Conservation (phyloP, 1,140 invertebrate species). For the Cydia fagiglandana region DNA sequence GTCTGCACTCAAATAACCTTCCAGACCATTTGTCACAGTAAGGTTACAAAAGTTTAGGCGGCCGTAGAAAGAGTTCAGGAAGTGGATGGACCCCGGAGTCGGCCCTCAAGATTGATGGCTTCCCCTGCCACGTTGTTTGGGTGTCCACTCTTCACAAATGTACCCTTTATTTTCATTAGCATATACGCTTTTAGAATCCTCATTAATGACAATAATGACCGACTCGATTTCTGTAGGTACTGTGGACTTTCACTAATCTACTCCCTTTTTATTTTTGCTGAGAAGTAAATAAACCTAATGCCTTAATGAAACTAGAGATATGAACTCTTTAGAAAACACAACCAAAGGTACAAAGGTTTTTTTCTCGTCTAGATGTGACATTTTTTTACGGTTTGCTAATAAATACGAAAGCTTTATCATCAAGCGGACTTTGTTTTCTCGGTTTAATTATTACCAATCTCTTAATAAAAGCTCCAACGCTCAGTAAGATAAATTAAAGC, state of each 20-base stretch:
- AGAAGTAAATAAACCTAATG: slow-evolving; percentile 31
- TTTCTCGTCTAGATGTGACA: neutral
- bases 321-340: too few species aligned
- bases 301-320: neutral
- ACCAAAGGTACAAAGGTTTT: slow-evolving; percentile 31
- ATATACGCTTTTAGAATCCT: slow-evolving; percentile 53
- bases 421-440: slow-evolving; percentile 13
- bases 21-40: slow-evolving; percentile 58
- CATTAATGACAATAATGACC: slow-evolving; percentile 52
- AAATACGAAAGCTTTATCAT: neutral
- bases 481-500: slow-evolving; percentile 22
- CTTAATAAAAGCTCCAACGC: slow-evolving; percentile 18
- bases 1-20: slow-evolving; percentile 37
- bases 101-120: slow-evolving; percentile 66
- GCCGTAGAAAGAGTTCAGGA: slow-evolving; percentile 55
- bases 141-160: slow-evolving; percentile 47
- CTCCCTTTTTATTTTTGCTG: neutral
- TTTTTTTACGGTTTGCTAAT: neutral
- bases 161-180: slow-evolving; percentile 54
- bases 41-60: slow-evolving; percentile 56
- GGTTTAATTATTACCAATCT: slow-evolving; percentile 18
- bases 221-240: slow-evolving; percentile 21
- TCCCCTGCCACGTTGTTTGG: slow-evolving; percentile 51
- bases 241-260: neutral
- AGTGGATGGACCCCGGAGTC: slow-evolving; percentile 61